Evolutionary conservation across 2,113 vertebrate genomes (phyloP), one percentile per base, ranked within the genome.

Genomic region (Scolopax mira): DNA sequence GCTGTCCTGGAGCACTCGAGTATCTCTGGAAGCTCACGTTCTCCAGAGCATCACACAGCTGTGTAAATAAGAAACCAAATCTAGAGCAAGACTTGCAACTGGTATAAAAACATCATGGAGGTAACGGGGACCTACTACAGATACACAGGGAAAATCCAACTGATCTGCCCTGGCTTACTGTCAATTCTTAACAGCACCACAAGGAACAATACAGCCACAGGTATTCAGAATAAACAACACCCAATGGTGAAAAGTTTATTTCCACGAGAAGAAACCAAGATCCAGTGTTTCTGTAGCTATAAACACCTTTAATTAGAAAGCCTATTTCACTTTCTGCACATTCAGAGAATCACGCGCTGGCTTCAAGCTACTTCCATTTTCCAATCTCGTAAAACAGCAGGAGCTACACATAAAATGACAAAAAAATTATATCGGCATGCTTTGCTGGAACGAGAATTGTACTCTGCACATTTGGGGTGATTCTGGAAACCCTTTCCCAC

Each of bases 221-320:
- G 62, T 66, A 93, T 12, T 51, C 46, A 54, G 31, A 79, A 73
- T 58, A 67, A 81, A 30, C 57, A 60, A 7, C 15, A n/a, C 5
- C 37, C 19, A 30, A 3, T 6, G 9, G 23, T 13, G 23, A 35
- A 79, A 72, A 69, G 35, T 35, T 82, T 41, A 31, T 52, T 78
- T 71, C 33, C 25, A n/a, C 66, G 51, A 65, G n/a, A 65, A 74
- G 35, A 79, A 80, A 21, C 10, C 25, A 28, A 82, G 33, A 80
- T 6, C 7, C 13, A 31, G 25, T 52, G 3, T 33, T 88, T 71
- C 19, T 55, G 51, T 51, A 94, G 28, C 75, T 48, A 65, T 67
- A 90, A 85, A 69, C 89, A 88, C 35, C 61, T 86, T 91, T 93
- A 96, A 96, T 95, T 96, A 88, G 79, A 88, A 88, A 87, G 64